These are phyloP conservation scores for Rhea pennata DNA, from an alignment of 2,113 vertebrate genomes.

Conservation along the genomic window DNA sequence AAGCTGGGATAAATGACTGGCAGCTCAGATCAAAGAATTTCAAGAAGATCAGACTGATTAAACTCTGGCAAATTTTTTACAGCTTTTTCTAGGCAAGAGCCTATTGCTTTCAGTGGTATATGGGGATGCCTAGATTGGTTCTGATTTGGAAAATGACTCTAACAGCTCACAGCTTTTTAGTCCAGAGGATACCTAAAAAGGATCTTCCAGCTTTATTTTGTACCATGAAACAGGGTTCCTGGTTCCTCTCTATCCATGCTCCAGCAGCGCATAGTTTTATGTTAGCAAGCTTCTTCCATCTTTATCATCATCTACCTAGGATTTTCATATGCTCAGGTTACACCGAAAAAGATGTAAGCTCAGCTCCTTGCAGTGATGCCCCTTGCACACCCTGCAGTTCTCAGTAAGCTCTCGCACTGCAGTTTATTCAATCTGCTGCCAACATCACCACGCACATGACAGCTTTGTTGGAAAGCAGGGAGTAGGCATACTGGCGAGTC, in stretches of 20 bases:
- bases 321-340: background rate
- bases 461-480: background rate
- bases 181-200: background rate
- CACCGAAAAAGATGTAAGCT: background rate
- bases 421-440: background rate
- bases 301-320: background rate
- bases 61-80: background rate
- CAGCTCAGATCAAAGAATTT: background rate
- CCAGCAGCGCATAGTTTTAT: background rate
- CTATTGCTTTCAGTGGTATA: background rate
- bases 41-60: background rate
- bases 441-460: background rate
- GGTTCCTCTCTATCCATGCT: background rate
- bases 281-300: background rate
- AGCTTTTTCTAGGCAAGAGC: background rate
- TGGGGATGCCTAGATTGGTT: background rate
- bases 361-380: background rate
- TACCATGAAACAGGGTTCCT: background rate
- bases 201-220: background rate
- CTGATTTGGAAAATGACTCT: background rate
- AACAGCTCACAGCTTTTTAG: background rate
- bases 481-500: background rate
- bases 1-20: background rate
- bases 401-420: background rate
- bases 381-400: background rate